Percentiles rank a stretch among this genome's conserved stretches.
These are phyloP conservation scores for Lasioglossum oenotherae DNA, from an alignment of 2,888 invertebrate genomes.

Conservation along the genomic window DNA sequence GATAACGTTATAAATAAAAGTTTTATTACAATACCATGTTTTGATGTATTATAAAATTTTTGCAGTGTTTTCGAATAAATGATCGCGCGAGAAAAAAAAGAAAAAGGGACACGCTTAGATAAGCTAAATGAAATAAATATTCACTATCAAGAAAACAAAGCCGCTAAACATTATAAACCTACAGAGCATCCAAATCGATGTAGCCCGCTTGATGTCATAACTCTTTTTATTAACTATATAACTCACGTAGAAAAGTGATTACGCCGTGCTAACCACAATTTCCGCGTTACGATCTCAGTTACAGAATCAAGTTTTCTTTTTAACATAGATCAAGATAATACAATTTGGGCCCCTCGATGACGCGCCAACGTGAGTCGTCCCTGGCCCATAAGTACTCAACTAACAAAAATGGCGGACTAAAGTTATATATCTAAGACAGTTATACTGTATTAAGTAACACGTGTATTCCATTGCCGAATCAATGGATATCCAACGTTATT, in stretches of 20 bases:
- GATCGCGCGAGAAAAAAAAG: neutral
- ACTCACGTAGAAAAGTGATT: constrained; percentile 8
- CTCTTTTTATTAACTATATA: constrained; percentile 20
- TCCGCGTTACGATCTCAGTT: neutral
- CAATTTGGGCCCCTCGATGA: constrained; percentile 53
- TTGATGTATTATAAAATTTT: neutral
- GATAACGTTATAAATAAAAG: neutral
- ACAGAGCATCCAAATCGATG: constrained; percentile 47
- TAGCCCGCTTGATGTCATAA: constrained; percentile 37
- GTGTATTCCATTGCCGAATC: neutral
- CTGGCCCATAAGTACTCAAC: constrained; percentile 73
- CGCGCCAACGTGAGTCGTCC: constrained; percentile 57
- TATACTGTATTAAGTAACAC: constrained; percentile 31
- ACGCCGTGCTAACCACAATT: neutral
- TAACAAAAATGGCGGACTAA: constrained; percentile 70
- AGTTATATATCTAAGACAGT: constrained; percentile 37
- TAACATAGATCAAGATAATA: constrained; percentile 7
- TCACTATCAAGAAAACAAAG: neutral
- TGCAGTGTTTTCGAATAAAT: neutral
- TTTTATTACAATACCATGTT: neutral
- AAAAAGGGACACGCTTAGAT: neutral
- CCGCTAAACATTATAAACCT: constrained; percentile 8
- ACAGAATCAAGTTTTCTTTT: constrained; percentile 1
- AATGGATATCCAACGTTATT: neutral
- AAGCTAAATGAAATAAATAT: neutral